Conservation (phyloP, 1,140 invertebrate species). For the Liolophura sinensis region DNA sequence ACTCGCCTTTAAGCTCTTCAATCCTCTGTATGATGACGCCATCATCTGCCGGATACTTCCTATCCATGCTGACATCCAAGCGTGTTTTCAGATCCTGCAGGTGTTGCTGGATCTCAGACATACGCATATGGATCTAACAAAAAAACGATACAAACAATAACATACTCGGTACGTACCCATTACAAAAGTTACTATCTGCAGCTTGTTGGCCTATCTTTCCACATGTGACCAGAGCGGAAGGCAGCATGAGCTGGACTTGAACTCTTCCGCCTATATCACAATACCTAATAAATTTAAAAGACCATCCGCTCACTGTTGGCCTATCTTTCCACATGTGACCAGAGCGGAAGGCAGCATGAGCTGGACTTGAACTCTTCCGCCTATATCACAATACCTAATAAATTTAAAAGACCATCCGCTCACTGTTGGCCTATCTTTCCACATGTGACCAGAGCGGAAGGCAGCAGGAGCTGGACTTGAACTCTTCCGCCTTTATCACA, state of each 20-base stretch:
- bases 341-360: no score
- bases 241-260: no score
- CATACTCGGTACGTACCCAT: neutral
- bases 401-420: no score
- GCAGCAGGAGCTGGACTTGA: no score
- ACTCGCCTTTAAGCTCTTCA: slow-evolving; percentile 62
- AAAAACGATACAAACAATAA: slow-evolving; percentile 2
- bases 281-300: no score
- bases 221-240: neutral
- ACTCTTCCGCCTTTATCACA: no score
- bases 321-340: neutral
- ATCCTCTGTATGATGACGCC: slow-evolving; percentile 54
- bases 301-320: neutral
- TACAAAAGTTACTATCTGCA: slow-evolving; percentile 3
- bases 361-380: no score
- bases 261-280: no score
- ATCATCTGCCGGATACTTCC: slow-evolving; percentile 37
- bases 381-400: no score
- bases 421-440: no score
- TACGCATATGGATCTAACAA: slow-evolving; percentile 60
- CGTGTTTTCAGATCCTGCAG: slow-evolving; percentile 59
- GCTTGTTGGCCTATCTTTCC: neutral
- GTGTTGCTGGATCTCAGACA: slow-evolving; percentile 62
- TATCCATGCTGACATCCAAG: slow-evolving; percentile 40
- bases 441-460: no score